A percentile compares a stretch with the other conserved stretches of the same genome.
Conservation (phyloP, 2,113 vertebrate genomes). For the Lathamus discolor region DNA sequence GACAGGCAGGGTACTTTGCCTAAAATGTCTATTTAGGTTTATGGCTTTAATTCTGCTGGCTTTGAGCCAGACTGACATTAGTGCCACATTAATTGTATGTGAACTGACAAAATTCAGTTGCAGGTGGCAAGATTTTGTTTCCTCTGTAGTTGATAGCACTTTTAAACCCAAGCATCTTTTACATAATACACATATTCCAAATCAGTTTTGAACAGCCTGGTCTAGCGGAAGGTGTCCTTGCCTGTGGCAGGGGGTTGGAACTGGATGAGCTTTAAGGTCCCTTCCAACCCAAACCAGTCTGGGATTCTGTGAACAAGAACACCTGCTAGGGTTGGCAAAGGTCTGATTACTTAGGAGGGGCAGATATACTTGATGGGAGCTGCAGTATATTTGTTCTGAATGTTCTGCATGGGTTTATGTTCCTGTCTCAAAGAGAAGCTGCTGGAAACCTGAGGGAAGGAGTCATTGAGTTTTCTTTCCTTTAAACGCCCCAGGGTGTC, state of each 20-base stretch:
- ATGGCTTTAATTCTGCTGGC: not conserved
- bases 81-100: not conserved
- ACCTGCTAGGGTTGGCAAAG: not conserved
- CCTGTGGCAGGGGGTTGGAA: not conserved
- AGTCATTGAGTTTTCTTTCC: not conserved
- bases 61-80: not conserved
- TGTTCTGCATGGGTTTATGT: not conserved
- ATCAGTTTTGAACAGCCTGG: not conserved
- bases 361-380: not conserved
- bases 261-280: not conserved
- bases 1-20: not conserved
- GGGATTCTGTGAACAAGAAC: not conserved
- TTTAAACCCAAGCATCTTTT: not conserved
- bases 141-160: not conserved
- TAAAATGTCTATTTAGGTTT: not conserved
- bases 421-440: not conserved
- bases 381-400: not conserved
- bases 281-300: not conserved
- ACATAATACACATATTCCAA: not conserved
- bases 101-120: not conserved
- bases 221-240: not conserved
- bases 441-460: not conserved
- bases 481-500: not conserved
- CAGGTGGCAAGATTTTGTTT: not conserved
- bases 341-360: not conserved